phyloP scores from a whole-genome alignment of 2,797 vertebrate genomes.

The Chelon auratus region DNA sequence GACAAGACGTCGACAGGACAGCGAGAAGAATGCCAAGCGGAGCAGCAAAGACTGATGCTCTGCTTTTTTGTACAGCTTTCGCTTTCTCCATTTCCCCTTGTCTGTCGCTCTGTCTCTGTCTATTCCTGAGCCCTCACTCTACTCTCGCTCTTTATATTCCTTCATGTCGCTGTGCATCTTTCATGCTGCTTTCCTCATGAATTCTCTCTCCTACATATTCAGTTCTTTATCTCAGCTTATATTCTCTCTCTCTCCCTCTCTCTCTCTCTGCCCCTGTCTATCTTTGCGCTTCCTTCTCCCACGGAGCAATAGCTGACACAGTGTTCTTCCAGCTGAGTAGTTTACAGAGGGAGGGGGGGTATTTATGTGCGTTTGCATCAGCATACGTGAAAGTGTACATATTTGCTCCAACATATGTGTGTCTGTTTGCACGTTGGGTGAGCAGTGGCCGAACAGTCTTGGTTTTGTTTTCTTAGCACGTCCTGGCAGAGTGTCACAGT shows the following conservation, averaged over 20 bases:
- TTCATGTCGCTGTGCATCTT: constrained; percentile 55
- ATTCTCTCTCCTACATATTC: constrained; percentile 72
- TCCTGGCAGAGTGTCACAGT: constrained; percentile 75
- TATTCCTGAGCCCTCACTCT: constrained; percentile 56
- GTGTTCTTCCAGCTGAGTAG: constrained; percentile 61
- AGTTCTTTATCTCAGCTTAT: constrained; percentile 67
- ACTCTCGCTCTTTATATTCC: constrained; percentile 62
- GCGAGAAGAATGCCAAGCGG: constrained; percentile 72
- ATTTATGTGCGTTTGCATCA: constrained; percentile 12
- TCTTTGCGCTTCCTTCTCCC: constrained; percentile 45
- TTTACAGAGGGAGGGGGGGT: constrained; percentile 43
- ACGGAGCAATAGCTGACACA: constrained; percentile 62
- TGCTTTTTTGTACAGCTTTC: constrained; percentile 52
- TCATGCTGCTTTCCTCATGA: constrained; percentile 54
- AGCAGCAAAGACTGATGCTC: constrained; percentile 50
- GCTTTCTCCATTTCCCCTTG: constrained; percentile 30
- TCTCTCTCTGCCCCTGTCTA: constrained; percentile 38
- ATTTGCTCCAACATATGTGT: constrained; percentile 48
- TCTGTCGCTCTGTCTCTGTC: constrained; percentile 53
- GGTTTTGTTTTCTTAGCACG: constrained; percentile 85
- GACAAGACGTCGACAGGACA: constrained; percentile 65
- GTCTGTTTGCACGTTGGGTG: constrained; percentile 50
- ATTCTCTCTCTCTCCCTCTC: constrained; percentile 40
- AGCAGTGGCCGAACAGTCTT: constrained; percentile 58
- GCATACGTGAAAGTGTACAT: constrained; percentile 30